Evolutionary conservation across 2,113 vertebrate species (phyloP).

Genomic region (Actenoides lindsayi): DNA sequence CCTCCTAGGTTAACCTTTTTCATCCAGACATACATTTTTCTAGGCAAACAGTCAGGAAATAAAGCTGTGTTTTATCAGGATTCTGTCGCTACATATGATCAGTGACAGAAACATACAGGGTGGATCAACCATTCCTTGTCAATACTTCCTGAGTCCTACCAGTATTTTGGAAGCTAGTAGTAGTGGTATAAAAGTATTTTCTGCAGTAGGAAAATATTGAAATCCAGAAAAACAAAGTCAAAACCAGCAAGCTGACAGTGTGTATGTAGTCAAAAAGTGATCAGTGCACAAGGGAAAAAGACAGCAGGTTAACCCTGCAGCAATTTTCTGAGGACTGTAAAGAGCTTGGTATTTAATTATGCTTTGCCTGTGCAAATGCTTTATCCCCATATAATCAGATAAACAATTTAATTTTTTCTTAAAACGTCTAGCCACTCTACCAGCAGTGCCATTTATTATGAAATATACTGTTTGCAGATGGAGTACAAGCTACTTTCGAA

Average conservation of each 20-base stretch:
- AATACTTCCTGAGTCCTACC: not conserved
- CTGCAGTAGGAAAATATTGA: not conserved
- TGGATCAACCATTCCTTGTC: not conserved
- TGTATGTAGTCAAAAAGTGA: not conserved
- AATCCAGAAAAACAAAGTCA: not conserved
- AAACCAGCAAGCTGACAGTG: not conserved
- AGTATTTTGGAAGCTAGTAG: not conserved
- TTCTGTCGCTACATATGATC: not conserved
- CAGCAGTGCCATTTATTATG: not conserved
- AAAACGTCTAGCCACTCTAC: not conserved
- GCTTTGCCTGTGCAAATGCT: not conserved
- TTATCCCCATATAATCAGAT: not conserved
- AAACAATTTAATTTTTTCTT: slow-evolving; percentile 23
- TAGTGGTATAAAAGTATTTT: not conserved
- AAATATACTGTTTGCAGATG: not conserved
- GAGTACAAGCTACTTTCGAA: not conserved
- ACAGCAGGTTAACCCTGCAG: not conserved
- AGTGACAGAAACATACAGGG: not conserved
- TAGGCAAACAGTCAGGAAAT: not conserved
- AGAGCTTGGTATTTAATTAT: not conserved
- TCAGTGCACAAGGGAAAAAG: not conserved
- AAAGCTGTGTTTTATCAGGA: not conserved
- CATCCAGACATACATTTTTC: not conserved
- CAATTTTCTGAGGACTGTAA: not conserved
- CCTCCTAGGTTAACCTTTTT: not conserved